Evolutionary conservation across 2,113 vertebrate species (phyloP), one percentile per base, ranked within the genome.

Genomic region (Leucosticte australis): DNA sequence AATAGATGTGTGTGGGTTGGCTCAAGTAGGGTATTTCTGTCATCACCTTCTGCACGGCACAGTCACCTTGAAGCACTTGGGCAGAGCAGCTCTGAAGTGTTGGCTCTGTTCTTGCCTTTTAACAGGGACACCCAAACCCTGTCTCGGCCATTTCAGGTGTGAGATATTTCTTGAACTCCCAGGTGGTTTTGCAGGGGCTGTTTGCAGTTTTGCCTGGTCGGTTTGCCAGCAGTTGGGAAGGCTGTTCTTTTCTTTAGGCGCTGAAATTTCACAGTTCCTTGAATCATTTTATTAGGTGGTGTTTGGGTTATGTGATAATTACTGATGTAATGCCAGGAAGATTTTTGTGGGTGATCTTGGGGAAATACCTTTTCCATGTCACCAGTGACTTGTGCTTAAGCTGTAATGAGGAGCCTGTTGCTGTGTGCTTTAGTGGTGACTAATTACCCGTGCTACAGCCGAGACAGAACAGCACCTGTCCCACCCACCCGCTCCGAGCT

Each of bases 381-480:
- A 7, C 42, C 41, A 78, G 63, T 67, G 87, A n/a, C 41, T 94
- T 31, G 39, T 70, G 70, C 80, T 86, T 63, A 26, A 42, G 70
- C 71, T 49, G 53, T 82, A 90, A 78, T 2, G 7, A 33, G 0
- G 11, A 1, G 6, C 81, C 4, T 30, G 65, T 88, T 23, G 92
- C 69, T 69, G 62, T 47, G 87, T 67, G 95, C 91, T 92, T 84
- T 81, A 76, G 87, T 9, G 62, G 50, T 85, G 92, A 90, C 83
- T 95, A 94, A 96, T 94, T 91, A 60, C 52, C 64, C 11, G 2
- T 73, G 69, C 68, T 85, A 44, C 42, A 37, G 53, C 8, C 37
- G 69, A 56, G 76, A 35, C 87, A 47, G 15, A 52, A 88, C 85
- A 88, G 71, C 53, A 89, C 71, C 71, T 69, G 79, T 89, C 79